Percentiles rank a stretch among this genome's conserved stretches.
Evolutionary conservation across 2,888 invertebrate species (phyloP).

Genomic region (Chalcosyrphus nemorum): DNA sequence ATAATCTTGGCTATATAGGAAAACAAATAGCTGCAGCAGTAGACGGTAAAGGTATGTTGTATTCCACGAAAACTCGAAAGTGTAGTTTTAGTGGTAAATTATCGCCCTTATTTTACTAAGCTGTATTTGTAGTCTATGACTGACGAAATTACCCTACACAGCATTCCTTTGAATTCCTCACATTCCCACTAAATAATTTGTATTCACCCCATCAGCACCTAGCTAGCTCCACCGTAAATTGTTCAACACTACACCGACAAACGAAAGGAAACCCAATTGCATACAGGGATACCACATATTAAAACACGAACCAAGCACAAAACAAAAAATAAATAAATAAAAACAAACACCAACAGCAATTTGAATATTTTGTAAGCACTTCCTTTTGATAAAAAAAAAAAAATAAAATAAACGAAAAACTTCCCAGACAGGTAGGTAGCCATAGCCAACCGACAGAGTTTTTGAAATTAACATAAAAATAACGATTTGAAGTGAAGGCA

Average conservation of each 20-base stretch:
- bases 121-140: too few species aligned
- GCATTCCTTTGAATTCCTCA: not conserved
- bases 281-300: not conserved
- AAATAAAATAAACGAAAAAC: not conserved
- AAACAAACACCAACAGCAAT: constrained; percentile 31
- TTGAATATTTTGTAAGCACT: constrained; percentile 42
- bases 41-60: too few species aligned
- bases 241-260: not conserved
- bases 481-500: constrained; percentile 45
- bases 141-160: not conserved
- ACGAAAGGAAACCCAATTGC: not conserved
- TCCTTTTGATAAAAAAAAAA: constrained; percentile 10
- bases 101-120: too few species aligned
- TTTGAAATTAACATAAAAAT: constrained; percentile 60
- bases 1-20: too few species aligned
- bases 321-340: constrained; percentile 9
- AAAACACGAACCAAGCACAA: not conserved
- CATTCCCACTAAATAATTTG: not conserved
- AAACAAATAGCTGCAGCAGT: too few species aligned
- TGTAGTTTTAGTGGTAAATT: too few species aligned
- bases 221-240: not conserved
- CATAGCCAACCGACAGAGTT: not conserved
- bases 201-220: not conserved
- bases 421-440: constrained; percentile 7
- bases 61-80: too few species aligned